Base-by-base conservation (phyloP, 2,888 invertebrate species). In the Conops quadrifasciatus region DNA sequence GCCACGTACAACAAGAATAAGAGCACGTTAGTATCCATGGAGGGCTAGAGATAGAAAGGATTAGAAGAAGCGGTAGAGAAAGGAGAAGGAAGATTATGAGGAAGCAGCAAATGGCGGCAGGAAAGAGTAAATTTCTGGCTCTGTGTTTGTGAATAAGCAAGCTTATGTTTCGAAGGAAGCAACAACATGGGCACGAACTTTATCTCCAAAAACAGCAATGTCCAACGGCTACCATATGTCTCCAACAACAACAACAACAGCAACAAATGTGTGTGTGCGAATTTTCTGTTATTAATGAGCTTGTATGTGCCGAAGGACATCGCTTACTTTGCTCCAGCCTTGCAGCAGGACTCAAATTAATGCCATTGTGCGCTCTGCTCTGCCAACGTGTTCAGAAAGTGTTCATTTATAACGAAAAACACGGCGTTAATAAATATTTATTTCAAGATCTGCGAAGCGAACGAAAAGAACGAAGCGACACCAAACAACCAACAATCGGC, bases 381-480 rank as follows among this genome's bases (percentile, higher is more conserved):
- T 49, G 60, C 28, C 47, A 60, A 49, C 59, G 60, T 67, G 47
- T n/a, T n/a, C n/a, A n/a, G n/a, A 59, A 67, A 67, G 59, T 67
- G 47, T 59, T 47, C 67, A 67, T 67, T 67, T 67, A 60, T 60
- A 60, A 60, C 49, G 49, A 67, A 49, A 47, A 67, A 21, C 59
- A n/a, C n/a, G 49, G 59, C 67, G 59, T 59, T 67, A 67, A 67
- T 67, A 67, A 67, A 67, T 67, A 49, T 67, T 59, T 67, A 67
- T 67, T 67, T 43, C 24, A 28, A 56, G 58, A 45, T 47, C n/a
- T 30, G 53, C 56, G 56, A n/a, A 43, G 36, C 26, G 30, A n/a
- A 30, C 59, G 59, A 59, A 49, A 49, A 49, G 16, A 15, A 21
- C 21, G n/a, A n/a, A n/a, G n/a, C n/a, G n/a, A n/a, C n/a, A n/a